Evolutionary conservation across 2,797 vertebrate species (phyloP).

Genomic region (Falco columbarius): DNA sequence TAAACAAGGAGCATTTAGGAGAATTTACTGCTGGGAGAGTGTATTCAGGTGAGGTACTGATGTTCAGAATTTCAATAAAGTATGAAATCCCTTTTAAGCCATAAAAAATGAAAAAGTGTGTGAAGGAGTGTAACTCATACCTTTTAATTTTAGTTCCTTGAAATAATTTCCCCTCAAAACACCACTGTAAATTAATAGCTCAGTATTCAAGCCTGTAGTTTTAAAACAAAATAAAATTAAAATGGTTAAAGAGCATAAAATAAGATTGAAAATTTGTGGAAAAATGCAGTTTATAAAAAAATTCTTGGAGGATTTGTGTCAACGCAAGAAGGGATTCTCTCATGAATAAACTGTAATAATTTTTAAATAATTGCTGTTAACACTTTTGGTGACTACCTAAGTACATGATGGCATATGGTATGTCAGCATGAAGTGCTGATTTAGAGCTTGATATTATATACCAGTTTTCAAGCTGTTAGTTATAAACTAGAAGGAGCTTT

Average conservation of each 20-base stretch:
- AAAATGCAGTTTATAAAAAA: neutral
- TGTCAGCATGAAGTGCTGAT: conserved; percentile 10
- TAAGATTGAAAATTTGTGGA: neutral
- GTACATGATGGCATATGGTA: conserved; percentile 4
- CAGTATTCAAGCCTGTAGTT: neutral
- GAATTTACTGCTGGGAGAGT: conserved; percentile 25
- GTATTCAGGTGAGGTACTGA: neutral
- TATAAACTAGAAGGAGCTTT: neutral
- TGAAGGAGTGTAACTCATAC: neutral
- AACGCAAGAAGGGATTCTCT: neutral
- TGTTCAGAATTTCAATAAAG: neutral
- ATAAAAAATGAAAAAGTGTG: neutral
- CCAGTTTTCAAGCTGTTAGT: conserved; percentile 16
- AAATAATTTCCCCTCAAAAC: neutral
- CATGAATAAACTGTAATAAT: conserved; percentile 39
- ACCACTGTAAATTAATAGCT: neutral
- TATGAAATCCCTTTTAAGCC: conserved; percentile 34
- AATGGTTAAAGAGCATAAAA: neutral
- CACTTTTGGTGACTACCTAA: conserved; percentile 14
- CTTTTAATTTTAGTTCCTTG: neutral
- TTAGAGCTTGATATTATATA: neutral
- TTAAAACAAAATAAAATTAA: neutral
- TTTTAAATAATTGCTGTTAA: conserved; percentile 37
- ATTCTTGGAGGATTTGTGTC: neutral
- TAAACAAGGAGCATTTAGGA: conserved; percentile 34